These are phyloP conservation scores for Oligia strigilis DNA, from an alignment of 2,888 invertebrate genomes.

Conservation along the genomic window DNA sequence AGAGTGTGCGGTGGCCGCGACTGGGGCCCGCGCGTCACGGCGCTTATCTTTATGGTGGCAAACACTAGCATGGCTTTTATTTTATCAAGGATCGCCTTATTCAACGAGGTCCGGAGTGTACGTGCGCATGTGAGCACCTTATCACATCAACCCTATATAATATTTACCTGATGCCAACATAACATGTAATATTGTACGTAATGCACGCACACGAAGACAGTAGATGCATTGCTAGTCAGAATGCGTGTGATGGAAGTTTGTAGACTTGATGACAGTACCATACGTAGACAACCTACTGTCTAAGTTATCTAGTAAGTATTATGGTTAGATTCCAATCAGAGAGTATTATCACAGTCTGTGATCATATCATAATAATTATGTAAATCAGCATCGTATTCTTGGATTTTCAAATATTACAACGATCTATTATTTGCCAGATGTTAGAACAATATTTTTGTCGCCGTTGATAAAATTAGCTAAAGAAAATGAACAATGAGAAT, in stretches of 20 bases:
- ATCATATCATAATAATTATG: neutral
- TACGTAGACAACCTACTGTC: neutral
- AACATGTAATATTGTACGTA: conserved; percentile 74
- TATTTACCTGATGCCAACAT: conserved; percentile 80
- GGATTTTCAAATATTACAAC: neutral
- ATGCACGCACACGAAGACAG: conserved; percentile 54
- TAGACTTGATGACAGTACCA: conserved; percentile 28
- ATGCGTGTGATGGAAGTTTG: conserved; percentile 2
- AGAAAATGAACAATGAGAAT: neutral
- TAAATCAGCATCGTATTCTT: neutral
- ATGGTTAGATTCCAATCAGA: conserved; percentile 11
- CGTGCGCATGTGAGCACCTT: conserved; percentile 74
- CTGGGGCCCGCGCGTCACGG: conserved; percentile 77
- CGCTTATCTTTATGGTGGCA: conserved; percentile 87
- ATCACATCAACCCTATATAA: conserved; percentile 84
- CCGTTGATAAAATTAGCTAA: neutral
- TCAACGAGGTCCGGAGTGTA: conserved; percentile 81
- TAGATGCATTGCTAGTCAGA: conserved; percentile 26
- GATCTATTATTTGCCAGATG: neutral
- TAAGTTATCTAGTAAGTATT: conserved; percentile 4
- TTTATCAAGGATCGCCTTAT: conserved; percentile 85
- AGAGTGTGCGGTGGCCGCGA: conserved; percentile 84
- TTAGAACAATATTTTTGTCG: neutral
- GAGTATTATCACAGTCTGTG: conserved; percentile 11
- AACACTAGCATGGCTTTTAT: conserved; percentile 83